Conservation (phyloP, 2,113 vertebrate genomes). For the Brienomyrus longianalis region DNA sequence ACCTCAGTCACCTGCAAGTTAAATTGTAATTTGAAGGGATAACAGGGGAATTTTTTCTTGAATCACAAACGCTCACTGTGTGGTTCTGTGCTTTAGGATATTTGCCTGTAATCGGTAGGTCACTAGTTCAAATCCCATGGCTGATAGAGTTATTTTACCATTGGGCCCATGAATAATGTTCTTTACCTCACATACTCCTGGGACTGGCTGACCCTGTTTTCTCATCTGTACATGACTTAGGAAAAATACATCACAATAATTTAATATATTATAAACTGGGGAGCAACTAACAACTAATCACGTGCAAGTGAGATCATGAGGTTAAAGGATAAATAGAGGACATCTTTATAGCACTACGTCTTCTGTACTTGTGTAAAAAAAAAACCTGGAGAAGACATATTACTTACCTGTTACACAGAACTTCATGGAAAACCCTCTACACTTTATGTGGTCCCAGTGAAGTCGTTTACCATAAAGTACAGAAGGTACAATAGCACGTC, state of each 20-base stretch:
- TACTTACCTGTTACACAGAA: not conserved
- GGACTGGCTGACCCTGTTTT: not conserved
- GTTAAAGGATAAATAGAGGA: not conserved
- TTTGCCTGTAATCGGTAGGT: not conserved
- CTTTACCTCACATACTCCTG: not conserved
- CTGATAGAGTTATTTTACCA: not conserved
- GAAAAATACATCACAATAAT: not conserved
- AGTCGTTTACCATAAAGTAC: not conserved
- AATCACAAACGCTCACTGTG: not conserved
- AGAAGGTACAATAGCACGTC: not conserved
- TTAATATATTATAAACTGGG: not conserved
- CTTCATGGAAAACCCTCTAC: not conserved
- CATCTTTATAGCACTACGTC: not conserved
- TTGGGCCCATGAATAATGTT: not conserved
- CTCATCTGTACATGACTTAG: not conserved
- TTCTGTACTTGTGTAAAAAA: not conserved
- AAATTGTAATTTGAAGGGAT: not conserved
- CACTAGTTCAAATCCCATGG: not conserved
- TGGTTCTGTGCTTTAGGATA: not conserved
- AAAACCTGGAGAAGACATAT: not conserved
- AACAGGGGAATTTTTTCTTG: not conserved
- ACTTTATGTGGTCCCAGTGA: not conserved
- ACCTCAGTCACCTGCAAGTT: not conserved
- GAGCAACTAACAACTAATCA: not conserved
- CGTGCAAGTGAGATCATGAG: not conserved